Evolutionary conservation across 2,888 invertebrate genomes (phyloP).

Genomic region (Morpho achilles): DNA sequence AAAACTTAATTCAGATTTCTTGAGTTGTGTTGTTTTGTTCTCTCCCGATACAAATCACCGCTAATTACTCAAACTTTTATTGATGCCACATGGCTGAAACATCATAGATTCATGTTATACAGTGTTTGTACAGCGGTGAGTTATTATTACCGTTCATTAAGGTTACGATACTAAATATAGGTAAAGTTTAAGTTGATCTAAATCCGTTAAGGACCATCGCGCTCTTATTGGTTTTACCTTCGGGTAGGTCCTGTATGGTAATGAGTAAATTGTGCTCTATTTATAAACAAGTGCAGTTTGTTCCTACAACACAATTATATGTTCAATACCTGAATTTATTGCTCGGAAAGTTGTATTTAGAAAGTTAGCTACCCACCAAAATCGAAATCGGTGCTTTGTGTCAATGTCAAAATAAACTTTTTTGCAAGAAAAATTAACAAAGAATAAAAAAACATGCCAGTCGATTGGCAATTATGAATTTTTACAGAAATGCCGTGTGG

Average conservation of each 20-base stretch:
- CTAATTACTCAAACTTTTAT: conserved; percentile 46
- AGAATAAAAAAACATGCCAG: too few species aligned
- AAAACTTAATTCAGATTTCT: not conserved
- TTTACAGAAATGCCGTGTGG: too few species aligned
- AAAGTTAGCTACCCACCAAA: too few species aligned
- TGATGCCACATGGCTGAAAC: conserved; percentile 52
- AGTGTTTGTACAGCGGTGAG: conserved; percentile 58
- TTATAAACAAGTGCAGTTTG: not conserved
- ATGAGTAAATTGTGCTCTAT: not conserved
- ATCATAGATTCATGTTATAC: conserved; percentile 43
- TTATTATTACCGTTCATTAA: conserved; percentile 23
- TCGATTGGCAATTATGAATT: too few species aligned
- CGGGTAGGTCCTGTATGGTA: conserved; percentile 45
- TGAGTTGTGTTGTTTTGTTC: conserved; percentile 7
- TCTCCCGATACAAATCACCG: conserved; percentile 8
- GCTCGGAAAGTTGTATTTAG: too few species aligned
- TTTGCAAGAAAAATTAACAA: too few species aligned
- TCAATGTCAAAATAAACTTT: too few species aligned
- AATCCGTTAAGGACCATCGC: conserved; percentile 34
- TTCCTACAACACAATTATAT: not conserved
- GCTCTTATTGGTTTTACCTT: conserved; percentile 42
- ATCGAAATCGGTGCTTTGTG: too few species aligned
- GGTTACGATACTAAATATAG: conserved; percentile 31
- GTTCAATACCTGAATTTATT: too few species aligned
- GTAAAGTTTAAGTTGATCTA: conserved; percentile 20